Conservation (phyloP, 2,113 vertebrate genomes). For the Nibea coibor region DNA sequence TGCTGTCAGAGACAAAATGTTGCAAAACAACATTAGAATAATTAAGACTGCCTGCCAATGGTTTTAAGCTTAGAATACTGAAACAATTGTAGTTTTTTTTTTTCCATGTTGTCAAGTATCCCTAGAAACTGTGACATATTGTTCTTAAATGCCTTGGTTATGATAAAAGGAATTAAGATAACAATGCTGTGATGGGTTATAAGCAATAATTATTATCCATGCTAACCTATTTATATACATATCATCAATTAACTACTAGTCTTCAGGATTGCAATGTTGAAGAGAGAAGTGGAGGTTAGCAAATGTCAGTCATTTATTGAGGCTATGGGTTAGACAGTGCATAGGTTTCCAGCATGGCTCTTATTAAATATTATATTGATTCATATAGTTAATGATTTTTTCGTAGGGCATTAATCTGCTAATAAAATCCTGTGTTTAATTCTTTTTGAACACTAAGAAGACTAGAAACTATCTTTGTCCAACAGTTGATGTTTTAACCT, state of each 20-base stretch:
- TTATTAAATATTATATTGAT: neutral
- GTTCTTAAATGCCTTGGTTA: neutral
- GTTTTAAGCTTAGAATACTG: slow-evolving; percentile 2
- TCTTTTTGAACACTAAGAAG: too few species aligned
- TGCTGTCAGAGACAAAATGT: slow-evolving; percentile 30
- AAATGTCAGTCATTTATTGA: neutral
- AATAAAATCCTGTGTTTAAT: too few species aligned
- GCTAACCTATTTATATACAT: neutral
- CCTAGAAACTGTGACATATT: neutral
- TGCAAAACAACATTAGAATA: slow-evolving; percentile 18
- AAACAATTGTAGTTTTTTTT: neutral
- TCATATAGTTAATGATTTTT: neutral
- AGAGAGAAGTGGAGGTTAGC: neutral
- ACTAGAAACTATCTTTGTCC: neutral
- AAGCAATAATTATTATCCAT: neutral
- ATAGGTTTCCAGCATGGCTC: neutral
- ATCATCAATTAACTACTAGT: neutral
- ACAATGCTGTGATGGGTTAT: neutral
- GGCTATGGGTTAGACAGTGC: neutral
- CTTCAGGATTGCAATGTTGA: neutral
- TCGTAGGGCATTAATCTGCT: too few species aligned
- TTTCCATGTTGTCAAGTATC: neutral
- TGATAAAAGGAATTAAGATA: neutral
- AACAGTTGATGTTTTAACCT: neutral
- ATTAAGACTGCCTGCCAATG: slow-evolving; percentile 4